Percentiles rank a stretch among this genome's conserved stretches.
Evolutionary conservation across 2,888 invertebrate genomes (phyloP).

Genomic region (Protodeltote pygarga): DNA sequence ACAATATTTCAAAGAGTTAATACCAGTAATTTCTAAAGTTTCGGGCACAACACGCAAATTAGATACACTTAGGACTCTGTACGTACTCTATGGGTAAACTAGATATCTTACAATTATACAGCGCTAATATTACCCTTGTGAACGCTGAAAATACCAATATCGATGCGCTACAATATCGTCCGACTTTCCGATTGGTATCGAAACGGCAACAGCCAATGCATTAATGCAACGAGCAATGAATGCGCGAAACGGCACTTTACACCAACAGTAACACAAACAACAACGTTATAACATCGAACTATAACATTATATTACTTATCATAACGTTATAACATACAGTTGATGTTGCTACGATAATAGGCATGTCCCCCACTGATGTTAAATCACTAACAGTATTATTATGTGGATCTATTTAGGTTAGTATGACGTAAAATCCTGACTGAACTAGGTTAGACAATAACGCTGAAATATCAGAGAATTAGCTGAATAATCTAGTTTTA

Average conservation of each 20-base stretch:
- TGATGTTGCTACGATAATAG: conserved; percentile 20
- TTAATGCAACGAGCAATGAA: conserved; percentile 37
- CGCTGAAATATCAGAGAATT: conserved; percentile 17
- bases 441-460: conserved; percentile 9
- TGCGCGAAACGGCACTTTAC: conserved; percentile 26
- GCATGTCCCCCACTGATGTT: conserved; percentile 4
- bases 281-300: conserved; percentile 20
- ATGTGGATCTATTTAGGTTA: neutral
- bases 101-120: too few relatives aligned
- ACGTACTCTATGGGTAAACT: too few relatives aligned
- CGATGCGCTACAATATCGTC: conserved; percentile 12
- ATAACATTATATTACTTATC: too few relatives aligned
- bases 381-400: neutral
- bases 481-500: conserved; percentile 11
- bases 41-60: too few relatives aligned
- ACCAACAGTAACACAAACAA: conserved; percentile 17
- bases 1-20: too few relatives aligned
- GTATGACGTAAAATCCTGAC: conserved; percentile 1
- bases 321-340: too few relatives aligned
- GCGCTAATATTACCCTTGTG: conserved; percentile 16
- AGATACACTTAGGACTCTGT: too few relatives aligned
- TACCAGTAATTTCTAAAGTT: too few relatives aligned
- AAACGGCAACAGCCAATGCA: conserved; percentile 22
- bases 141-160: conserved; percentile 17
- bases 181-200: conserved; percentile 26